A percentile compares a stretch with the other conserved stretches of the same genome.
Conservation (phyloP, 2,113 vertebrate genomes). For the Halcyon malimbica region DNA sequence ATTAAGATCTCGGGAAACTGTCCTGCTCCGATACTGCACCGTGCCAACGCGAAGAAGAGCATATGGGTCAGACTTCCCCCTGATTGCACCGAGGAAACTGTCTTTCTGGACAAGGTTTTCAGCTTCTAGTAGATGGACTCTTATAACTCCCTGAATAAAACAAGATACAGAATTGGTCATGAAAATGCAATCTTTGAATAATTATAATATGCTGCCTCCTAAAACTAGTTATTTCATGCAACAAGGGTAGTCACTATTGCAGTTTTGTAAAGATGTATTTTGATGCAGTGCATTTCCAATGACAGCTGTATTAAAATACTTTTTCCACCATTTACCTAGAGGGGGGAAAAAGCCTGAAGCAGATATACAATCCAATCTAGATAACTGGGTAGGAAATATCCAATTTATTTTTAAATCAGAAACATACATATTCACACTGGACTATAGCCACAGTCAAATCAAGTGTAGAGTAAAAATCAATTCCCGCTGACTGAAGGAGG, state of each 20-base stretch:
- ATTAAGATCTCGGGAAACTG: slow-evolving; percentile 84
- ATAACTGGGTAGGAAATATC: not conserved
- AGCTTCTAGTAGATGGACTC: slow-evolving; percentile 88
- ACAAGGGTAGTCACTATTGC: not conserved
- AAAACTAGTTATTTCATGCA: slow-evolving; percentile 40
- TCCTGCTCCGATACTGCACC: slow-evolving; percentile 82
- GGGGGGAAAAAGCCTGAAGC: not conserved
- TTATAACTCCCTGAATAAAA: slow-evolving; percentile 86
- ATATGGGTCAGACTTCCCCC: slow-evolving; percentile 95
- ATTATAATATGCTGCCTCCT: slow-evolving; percentile 1
- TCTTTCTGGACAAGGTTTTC: slow-evolving; percentile 89
- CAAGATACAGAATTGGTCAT: not conserved
- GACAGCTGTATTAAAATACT: not conserved
- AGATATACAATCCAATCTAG: not conserved
- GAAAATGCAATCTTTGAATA: not conserved
- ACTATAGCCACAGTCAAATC: not conserved
- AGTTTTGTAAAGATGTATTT: not conserved
- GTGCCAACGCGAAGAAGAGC: slow-evolving; percentile 84
- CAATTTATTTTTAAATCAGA: not conserved
- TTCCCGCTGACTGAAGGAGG: not conserved
- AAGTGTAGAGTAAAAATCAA: not conserved
- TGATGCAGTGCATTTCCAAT: not conserved
- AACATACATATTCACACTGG: not conserved
- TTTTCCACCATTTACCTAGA: not conserved
- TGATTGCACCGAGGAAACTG: slow-evolving; percentile 87